phyloP scores from a whole-genome alignment of 2,888 invertebrate species.

The Ichneumoninae sp. region DNA sequence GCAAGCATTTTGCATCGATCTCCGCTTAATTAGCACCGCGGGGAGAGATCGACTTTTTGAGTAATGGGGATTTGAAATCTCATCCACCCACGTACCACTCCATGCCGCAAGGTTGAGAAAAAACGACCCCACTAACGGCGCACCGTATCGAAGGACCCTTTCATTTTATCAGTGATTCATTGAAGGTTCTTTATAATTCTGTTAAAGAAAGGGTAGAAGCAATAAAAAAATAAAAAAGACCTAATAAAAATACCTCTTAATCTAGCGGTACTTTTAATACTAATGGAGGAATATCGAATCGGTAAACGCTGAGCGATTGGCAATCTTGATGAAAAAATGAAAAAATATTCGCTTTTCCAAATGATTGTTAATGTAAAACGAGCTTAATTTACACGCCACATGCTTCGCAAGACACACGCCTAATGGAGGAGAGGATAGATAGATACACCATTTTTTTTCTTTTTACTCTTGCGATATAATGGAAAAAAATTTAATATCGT shows the following conservation, averaged over 20 bases:
- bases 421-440: not conserved
- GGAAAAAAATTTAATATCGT: constrained; percentile 65
- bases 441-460: constrained; percentile 24
- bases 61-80: constrained; percentile 17
- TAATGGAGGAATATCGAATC: constrained; percentile 39
- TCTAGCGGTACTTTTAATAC: constrained; percentile 36
- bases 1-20: constrained; percentile 25
- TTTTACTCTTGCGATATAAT: constrained; percentile 56
- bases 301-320: constrained; percentile 22
- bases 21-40: constrained; percentile 27
- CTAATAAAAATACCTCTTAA: constrained; percentile 31
- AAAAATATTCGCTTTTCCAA: not conserved
- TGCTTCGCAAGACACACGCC: not conserved
- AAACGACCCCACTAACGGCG: constrained; percentile 19
- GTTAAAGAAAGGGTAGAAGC: not conserved
- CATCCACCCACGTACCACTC: not conserved
- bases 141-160: not conserved
- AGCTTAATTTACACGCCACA: not conserved
- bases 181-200: constrained; percentile 34
- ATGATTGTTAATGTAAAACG: not conserved
- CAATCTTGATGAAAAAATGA: not conserved
- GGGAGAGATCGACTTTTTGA: constrained; percentile 5
- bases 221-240: not conserved
- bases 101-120: not conserved
- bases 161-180: constrained; percentile 10